Conservation (phyloP, 2,888 invertebrate species). For the Eupeodes latifasciatus region DNA sequence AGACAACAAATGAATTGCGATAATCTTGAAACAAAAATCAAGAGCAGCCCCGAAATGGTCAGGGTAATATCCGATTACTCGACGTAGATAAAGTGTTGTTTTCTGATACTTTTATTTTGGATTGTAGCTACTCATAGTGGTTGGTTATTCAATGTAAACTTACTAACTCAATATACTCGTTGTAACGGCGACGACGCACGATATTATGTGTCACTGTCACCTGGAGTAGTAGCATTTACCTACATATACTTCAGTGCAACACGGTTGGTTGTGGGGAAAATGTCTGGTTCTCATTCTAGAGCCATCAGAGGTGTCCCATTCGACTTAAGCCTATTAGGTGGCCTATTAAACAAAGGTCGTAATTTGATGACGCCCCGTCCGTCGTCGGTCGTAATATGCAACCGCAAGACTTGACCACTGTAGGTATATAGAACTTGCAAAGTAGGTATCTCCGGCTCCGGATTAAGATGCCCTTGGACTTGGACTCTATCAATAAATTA, state of each 20-base stretch:
- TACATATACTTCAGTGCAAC: neutral
- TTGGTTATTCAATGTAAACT: constrained; percentile 39
- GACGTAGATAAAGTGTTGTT: constrained; percentile 70
- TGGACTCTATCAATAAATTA: constrained; percentile 36
- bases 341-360: constrained; percentile 76
- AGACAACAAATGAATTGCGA: constrained; percentile 75
- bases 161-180: constrained; percentile 28
- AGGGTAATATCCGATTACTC: constrained; percentile 73
- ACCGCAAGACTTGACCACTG: constrained; percentile 64
- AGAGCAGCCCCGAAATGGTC: constrained; percentile 72
- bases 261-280: constrained; percentile 28
- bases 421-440: constrained; percentile 24
- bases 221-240: constrained; percentile 48
- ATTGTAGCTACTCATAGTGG: constrained; percentile 31
- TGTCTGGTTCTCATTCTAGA: constrained; percentile 21
- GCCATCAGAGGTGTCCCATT: constrained; percentile 81
- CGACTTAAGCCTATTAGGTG: constrained; percentile 83
- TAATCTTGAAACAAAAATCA: constrained; percentile 73
- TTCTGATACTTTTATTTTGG: constrained; percentile 38
- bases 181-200: neutral
- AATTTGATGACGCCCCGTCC: constrained; percentile 55
- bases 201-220: constrained; percentile 69
- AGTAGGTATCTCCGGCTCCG: constrained; percentile 72
- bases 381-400: neutral
- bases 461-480: constrained; percentile 68